phyloP scores from a whole-genome alignment of 2,113 vertebrate genomes.

The Apteryx mantelli region DNA sequence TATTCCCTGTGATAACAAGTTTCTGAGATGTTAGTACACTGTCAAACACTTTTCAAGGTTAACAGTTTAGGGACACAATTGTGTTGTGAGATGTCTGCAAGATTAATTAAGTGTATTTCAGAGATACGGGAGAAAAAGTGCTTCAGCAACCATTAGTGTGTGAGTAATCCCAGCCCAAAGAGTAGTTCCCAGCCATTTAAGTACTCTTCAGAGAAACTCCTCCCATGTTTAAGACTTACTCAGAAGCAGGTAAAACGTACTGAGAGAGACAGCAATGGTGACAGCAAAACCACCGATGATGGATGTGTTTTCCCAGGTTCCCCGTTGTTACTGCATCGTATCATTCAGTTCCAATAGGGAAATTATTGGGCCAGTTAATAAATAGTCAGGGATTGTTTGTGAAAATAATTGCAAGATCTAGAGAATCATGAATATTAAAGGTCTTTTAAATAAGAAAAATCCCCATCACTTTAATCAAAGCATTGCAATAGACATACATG shows the following conservation, averaged over 20 bases:
- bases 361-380: background rate
- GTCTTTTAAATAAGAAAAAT: background rate
- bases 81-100: conserved; percentile 47
- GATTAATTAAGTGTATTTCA: conserved; percentile 66
- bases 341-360: background rate
- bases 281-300: too few species aligned
- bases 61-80: conserved; percentile 69
- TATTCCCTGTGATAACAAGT: conserved; percentile 49
- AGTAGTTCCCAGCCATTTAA: background rate
- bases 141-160: background rate
- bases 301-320: background rate
- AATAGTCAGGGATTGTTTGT: background rate
- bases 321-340: background rate
- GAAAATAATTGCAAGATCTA: conserved; percentile 1
- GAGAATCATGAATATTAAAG: background rate
- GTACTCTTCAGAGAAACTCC: background rate
- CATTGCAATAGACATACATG: background rate
- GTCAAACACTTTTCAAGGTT: conserved; percentile 71
- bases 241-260: background rate
- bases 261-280: background rate
- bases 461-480: conserved; percentile 61
- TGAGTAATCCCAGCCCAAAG: conserved; percentile 21
- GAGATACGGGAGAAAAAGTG: conserved; percentile 24
- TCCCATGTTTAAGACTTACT: background rate
- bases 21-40: conserved; percentile 46